These are phyloP conservation scores for Glaucomys volans DNA, from an alignment of 2,113 vertebrate species.

Conservation along the genomic window DNA sequence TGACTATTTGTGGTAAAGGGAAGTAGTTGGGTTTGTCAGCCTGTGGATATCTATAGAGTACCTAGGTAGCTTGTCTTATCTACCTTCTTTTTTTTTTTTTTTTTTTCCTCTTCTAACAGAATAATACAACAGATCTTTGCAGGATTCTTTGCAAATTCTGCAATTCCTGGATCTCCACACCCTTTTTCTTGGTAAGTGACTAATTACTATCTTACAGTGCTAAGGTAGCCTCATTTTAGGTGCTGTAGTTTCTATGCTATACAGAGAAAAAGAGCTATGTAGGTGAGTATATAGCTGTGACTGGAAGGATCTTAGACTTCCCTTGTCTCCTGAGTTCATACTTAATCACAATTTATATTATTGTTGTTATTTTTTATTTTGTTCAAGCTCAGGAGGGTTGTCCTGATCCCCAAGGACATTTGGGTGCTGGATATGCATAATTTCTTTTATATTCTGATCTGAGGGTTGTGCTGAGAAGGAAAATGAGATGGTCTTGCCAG, in stretches of 20 bases:
- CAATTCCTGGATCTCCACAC: conserved; percentile 92
- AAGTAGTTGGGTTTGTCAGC: background rate
- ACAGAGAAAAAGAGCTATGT: background rate
- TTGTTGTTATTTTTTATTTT: background rate
- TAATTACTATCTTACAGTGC: background rate
- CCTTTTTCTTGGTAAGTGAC: conserved; percentile 94
- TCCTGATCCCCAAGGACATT: background rate
- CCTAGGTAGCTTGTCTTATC: conserved; percentile 3
- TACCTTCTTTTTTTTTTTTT: background rate
- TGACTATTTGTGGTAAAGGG: background rate
- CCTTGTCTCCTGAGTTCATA: background rate
- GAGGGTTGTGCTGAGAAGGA: background rate
- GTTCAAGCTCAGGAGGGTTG: background rate
- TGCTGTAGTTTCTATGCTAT: background rate
- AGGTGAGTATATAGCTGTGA: conserved; percentile 4
- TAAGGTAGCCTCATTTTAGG: conserved; percentile 27
- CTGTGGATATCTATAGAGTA: background rate
- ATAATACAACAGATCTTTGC: conserved; percentile 98
- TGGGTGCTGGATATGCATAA: background rate
- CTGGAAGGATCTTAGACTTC: background rate
- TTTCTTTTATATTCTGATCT: background rate
- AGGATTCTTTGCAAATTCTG: conserved; percentile 96
- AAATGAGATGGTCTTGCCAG: background rate
- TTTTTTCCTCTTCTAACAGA: conserved; percentile 80
- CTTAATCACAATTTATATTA: background rate